Base-by-base conservation (phyloP, 2,113 vertebrate species). In the Symphodus melops region DNA sequence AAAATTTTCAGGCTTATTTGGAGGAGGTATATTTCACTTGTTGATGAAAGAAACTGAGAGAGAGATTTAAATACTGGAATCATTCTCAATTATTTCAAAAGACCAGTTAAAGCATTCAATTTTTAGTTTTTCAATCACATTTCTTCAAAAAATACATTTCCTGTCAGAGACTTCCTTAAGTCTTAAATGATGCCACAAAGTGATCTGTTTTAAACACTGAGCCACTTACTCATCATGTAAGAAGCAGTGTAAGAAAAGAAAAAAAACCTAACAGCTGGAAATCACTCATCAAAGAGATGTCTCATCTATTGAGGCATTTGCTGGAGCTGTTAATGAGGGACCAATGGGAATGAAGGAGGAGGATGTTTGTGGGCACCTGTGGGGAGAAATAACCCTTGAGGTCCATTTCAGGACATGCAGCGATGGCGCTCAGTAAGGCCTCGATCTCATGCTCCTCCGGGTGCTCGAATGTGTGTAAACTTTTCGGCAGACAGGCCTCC, bases 291-390 rank as follows among this genome's bases (percentile, higher is more conserved):
- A 79, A 82, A 82, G 56, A 62, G 64, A 19, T 16, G 39, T n/a
- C 48, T 87, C 60, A 85, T 73, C 54, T 11, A 65, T 52, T 56
- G 52, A 79, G 75, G 72, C 57, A 62, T 68, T 33, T 68, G 39
- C 21, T 73, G 11, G 21, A 57, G 14, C 60, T 83, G 63, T n/a
- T 62, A 80, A 5, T 37, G 10, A 65, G 67, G 53, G 67, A 81
- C 60, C 78, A 20, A 44, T 3, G 8, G 28, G 70, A 57, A 51
- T 64, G 7, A 67, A 62, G 17, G 51, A 68, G 13, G 67, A 67
- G 16, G 65, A 54, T 87, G 76, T 75, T 88, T 83, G 67, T 3
- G 77, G 89, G 94, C 97, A 98, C 98, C 97, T 98, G 94, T 73
- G 89, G 86, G 67, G 91, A 91, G 75, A 92, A 91, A 53, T 93